Evolutionary conservation across 1,140 invertebrate species (phyloP).

Genomic region (Solenopsis fugax): DNA sequence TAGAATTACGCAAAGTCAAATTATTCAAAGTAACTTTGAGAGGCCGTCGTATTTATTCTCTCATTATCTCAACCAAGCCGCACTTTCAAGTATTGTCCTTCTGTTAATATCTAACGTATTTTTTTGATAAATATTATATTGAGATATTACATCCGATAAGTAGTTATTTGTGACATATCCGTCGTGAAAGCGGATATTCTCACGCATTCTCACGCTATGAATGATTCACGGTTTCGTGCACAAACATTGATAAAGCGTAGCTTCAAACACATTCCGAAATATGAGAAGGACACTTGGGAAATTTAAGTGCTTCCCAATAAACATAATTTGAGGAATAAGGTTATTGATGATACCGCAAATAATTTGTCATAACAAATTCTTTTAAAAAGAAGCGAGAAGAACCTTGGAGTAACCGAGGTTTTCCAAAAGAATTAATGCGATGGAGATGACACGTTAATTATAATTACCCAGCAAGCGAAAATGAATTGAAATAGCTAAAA

Average conservation of each 20-base stretch:
- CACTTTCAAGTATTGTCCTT: background rate
- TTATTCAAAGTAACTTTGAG: background rate
- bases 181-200: background rate
- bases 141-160: background rate
- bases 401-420: background rate
- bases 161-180: background rate
- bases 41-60: background rate
- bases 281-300: background rate
- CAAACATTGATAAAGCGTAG: background rate
- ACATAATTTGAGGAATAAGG: background rate
- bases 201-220: background rate
- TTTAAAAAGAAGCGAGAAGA: background rate
- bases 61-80: background rate
- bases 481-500: no score
- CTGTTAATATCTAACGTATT: background rate
- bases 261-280: background rate
- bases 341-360: background rate
- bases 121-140: background rate
- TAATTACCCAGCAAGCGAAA: no score
- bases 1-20: background rate
- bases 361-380: background rate
- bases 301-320: background rate
- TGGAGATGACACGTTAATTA: no score
- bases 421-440: background rate
- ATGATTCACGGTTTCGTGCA: background rate